Base-by-base conservation (phyloP, 2,888 invertebrate genomes). In the Lymantria dispar region DNA sequence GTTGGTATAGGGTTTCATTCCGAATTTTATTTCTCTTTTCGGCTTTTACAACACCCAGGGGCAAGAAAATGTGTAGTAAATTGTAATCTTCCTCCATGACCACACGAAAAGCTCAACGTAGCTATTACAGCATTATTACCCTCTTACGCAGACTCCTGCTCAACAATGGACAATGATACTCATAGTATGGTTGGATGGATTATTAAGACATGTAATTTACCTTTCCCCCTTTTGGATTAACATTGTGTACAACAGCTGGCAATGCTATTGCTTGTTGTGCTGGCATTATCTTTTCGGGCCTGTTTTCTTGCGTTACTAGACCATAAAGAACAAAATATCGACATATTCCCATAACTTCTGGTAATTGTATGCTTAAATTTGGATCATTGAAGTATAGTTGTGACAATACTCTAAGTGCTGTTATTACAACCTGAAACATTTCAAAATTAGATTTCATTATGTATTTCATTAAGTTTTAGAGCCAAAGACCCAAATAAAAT, bases 261-360 rank as follows among this genome's bases (percentile, higher is more conserved):
- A 93, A 92, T 10, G 93, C 92, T 38, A 94, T 76, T 14, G 92
- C 92, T 61, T 94, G 93, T 61, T 94, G 93, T 0, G 94, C 92
- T 0, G 94, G 93, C 76, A 92, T 82, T 30, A 95, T 92, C 65
- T 87, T 91, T 1, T 94, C 93, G 5, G 81, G 89, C 36, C 82
- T 78, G 57, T 74, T 74, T 9, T 68, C 70, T 53, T 79, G 79
- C 10, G 62, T 76, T n/a, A 89, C 76, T 7, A 93, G 65, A 0
- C 91, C 92, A 72, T 88, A 93, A 5, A 94, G 76, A 74, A 94
- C 90, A 62, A 90, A 94, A 50, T 92, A 79, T 51, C 91, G 87
- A 45, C 93, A 87, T 39, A 94, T 82, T 0, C 95, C 94, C 53
- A 95, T 83, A 9, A 94, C 74, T 59, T 93, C 89, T 30, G 93